These are phyloP conservation scores for Epirrita christyi DNA, from an alignment of 2,888 invertebrate species.

Conservation along the genomic window DNA sequence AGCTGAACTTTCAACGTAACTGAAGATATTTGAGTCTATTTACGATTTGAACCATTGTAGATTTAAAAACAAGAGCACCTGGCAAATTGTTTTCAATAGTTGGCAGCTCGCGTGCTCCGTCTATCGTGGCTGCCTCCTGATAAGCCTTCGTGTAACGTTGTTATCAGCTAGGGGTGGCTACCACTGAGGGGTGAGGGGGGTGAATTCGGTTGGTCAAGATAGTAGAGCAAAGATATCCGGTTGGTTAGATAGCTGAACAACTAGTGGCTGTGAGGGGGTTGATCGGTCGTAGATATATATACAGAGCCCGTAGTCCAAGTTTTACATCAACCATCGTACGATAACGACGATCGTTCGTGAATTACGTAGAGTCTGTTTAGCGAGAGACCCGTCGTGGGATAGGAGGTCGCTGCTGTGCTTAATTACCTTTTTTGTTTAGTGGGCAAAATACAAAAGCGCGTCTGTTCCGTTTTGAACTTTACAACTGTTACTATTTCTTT, in stretches of 20 bases:
- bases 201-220: constrained; percentile 23
- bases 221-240: constrained; percentile 18
- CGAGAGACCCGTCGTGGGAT: no score
- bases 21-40: not conserved
- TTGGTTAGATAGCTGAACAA: constrained; percentile 9
- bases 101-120: constrained; percentile 32
- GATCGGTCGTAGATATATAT: no score
- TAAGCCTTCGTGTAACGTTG: constrained; percentile 32
- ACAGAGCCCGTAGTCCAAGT: no score
- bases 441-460: no score
- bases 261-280: not conserved
- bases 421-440: no score
- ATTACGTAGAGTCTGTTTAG: no score
- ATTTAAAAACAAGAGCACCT: constrained; percentile 1
- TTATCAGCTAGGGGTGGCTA: constrained; percentile 13
- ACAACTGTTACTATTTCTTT: no score
- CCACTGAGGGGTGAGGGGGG: not conserved
- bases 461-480: no score
- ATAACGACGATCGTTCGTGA: no score
- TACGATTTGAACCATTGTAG: not conserved
- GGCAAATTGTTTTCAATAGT: constrained; percentile 30
- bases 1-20: not conserved
- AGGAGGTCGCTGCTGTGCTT: no score
- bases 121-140: constrained; percentile 26
- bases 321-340: no score